These are phyloP conservation scores for Salmo trutta DNA, from an alignment of 2,797 vertebrate species.

Conservation along the genomic window DNA sequence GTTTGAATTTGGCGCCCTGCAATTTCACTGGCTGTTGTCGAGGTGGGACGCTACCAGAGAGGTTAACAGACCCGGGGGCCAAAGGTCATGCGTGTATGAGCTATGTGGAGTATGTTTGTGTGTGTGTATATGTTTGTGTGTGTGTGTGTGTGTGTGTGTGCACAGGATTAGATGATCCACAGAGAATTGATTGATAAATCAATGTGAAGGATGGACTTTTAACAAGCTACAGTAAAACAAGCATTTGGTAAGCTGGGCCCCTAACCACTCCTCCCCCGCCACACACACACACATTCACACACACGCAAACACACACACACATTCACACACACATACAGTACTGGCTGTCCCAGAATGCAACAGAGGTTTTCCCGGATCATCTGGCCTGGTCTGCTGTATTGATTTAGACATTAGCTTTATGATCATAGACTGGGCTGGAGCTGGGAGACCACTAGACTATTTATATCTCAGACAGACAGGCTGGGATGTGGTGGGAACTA, in stretches of 20 bases:
- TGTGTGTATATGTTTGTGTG: constrained; percentile 1
- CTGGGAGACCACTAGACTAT: not conserved
- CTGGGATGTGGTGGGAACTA: not conserved
- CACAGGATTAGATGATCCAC: not conserved
- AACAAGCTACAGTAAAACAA: constrained; percentile 5
- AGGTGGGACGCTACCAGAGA: no score
- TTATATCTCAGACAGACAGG: not conserved
- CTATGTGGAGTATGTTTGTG: no score
- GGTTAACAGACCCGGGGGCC: not conserved
- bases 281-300: constrained; percentile 10
- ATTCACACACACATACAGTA: not conserved
- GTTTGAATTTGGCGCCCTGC: no score
- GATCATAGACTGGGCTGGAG: constrained; percentile 32
- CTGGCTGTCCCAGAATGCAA: not conserved
- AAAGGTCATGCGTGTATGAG: not conserved
- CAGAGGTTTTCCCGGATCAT: constrained; percentile 11
- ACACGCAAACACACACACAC: not conserved
- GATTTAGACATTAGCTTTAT: constrained; percentile 50
- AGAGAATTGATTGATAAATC: constrained; percentile 8
- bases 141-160: not conserved
- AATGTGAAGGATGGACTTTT: constrained; percentile 4
- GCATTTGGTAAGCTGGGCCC: not conserved
- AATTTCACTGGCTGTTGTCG: no score
- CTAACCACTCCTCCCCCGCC: not conserved
- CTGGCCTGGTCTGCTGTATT: constrained; percentile 15